Conservation (phyloP, 2,797 vertebrate species). For the Gymnopithys bicolor region DNA sequence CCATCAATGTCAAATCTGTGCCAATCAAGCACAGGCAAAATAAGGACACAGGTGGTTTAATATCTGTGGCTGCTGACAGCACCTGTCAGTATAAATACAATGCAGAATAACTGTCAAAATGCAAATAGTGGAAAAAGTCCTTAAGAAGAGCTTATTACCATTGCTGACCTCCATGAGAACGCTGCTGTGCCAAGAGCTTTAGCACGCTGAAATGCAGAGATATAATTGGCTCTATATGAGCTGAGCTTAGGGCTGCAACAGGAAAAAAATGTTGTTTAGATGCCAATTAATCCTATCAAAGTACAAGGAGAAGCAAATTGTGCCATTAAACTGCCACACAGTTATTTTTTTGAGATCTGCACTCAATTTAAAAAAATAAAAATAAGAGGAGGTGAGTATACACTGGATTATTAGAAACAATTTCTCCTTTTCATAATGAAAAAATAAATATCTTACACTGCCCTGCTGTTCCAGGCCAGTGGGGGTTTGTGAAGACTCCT, state of each 20-base stretch:
- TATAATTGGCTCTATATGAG: background rate
- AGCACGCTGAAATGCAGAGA: background rate
- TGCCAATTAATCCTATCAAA: conserved; percentile 37
- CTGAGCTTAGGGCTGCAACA: background rate
- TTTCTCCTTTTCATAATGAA: background rate
- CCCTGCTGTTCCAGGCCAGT: background rate
- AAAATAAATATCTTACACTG: background rate
- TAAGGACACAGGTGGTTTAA: background rate
- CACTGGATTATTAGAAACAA: background rate
- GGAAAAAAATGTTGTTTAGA: background rate
- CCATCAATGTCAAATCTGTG: background rate
- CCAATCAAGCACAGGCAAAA: background rate
- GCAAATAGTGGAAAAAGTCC: background rate
- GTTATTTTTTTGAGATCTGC: background rate
- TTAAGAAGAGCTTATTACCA: background rate
- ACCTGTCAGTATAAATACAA: background rate
- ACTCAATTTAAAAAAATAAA: background rate
- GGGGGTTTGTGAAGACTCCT: background rate
- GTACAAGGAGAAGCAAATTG: background rate
- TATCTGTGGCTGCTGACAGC: background rate
- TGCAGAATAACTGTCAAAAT: background rate
- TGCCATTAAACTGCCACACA: background rate
- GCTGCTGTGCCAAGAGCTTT: background rate
- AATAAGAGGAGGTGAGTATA: background rate
- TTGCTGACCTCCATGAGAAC: conserved; percentile 9